Percentiles rank a stretch among this genome's conserved stretches.
These are phyloP conservation scores for Syngnathoides biaculeatus DNA, from an alignment of 2,113 vertebrate species.

Conservation along the genomic window DNA sequence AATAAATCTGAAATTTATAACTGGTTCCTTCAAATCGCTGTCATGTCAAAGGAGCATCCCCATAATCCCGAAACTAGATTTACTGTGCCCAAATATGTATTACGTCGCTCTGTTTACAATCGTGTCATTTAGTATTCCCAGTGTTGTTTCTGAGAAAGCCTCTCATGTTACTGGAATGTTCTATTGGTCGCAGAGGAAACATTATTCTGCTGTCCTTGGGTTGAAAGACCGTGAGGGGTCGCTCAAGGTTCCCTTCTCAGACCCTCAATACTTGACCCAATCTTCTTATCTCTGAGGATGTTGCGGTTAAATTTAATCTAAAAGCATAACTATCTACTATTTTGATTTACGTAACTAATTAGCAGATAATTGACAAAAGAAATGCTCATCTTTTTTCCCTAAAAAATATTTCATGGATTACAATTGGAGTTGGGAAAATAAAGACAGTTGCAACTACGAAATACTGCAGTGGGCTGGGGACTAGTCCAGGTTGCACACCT, in stretches of 20 bases:
- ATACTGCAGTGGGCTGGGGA: no score
- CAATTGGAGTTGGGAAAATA: no score
- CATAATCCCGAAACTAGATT: background rate
- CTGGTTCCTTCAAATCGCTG: background rate
- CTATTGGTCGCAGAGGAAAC: background rate
- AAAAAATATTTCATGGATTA: no score
- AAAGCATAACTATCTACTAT: no score
- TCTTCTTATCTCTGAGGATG: background rate
- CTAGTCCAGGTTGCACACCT: no score
- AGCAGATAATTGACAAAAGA: no score
- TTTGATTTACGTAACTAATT: no score
- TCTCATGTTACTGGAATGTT: background rate
- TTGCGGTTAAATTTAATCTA: background rate
- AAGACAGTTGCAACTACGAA: no score
- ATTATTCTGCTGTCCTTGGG: background rate
- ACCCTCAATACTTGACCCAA: background rate
- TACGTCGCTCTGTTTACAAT: background rate
- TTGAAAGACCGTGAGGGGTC: background rate
- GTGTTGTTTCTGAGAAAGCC: background rate
- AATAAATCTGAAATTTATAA: constrained; percentile 1
- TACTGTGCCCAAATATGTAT: background rate
- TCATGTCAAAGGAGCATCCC: background rate
- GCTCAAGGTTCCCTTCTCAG: background rate
- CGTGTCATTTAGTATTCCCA: background rate
- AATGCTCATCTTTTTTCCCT: no score